Conservation (phyloP, 2,888 invertebrate species). For the Nemotelus nigrinus region DNA sequence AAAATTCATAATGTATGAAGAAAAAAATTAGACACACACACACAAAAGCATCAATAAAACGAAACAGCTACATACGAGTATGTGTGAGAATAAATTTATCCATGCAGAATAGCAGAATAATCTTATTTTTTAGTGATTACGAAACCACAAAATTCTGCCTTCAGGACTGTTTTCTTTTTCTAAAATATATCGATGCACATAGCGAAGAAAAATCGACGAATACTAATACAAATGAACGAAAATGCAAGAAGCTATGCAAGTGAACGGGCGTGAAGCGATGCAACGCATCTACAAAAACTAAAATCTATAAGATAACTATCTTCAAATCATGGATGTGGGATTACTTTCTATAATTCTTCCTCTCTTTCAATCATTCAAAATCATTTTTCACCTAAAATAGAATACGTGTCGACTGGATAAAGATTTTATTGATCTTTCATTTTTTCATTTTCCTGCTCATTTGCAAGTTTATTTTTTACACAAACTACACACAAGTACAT, state of each 20-base stretch:
- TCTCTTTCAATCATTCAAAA: background rate
- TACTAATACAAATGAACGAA: background rate
- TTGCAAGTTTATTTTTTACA: slow-evolving; percentile 11
- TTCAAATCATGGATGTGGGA: slow-evolving; percentile 32
- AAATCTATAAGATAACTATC: background rate
- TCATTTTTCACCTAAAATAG: background rate
- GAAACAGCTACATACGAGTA: background rate
- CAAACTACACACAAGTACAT: background rate
- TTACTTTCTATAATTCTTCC: slow-evolving; percentile 11
- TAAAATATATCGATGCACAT: slow-evolving; percentile 8
- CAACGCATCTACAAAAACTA: slow-evolving; percentile 5
- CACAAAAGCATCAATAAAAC: background rate
- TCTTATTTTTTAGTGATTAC: background rate
- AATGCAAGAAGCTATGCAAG: slow-evolving; percentile 3
- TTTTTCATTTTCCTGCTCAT: background rate
- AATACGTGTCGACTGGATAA: slow-evolving; percentile 15
- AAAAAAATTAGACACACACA: background rate
- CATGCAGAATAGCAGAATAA: slow-evolving; percentile 12
- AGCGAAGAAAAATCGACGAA: background rate
- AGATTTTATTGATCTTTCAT: background rate
- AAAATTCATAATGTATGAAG: background rate
- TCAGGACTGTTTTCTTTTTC: slow-evolving; percentile 16
- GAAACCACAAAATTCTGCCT: slow-evolving; percentile 25
- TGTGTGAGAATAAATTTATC: slow-evolving; percentile 15
- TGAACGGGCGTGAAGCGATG: slow-evolving; percentile 3